Percentiles rank a stretch among this genome's conserved stretches.
Evolutionary conservation across 2,888 invertebrate species (phyloP).

Genomic region (Eupithecia subumbrata): DNA sequence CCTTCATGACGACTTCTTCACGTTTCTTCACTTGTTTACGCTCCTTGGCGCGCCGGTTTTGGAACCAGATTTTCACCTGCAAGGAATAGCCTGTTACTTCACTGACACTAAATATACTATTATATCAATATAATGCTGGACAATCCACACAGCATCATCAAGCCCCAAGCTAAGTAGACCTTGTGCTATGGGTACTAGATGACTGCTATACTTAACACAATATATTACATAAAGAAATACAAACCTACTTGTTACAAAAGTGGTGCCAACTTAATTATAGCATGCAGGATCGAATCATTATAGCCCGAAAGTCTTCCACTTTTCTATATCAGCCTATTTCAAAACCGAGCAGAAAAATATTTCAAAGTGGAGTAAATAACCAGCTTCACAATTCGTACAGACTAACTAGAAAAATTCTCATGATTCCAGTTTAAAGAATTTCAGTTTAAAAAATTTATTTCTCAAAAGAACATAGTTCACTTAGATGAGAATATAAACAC

Average conservation of each 20-base stretch:
- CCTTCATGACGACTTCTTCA: constrained; percentile 87
- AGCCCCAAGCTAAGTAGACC: no score
- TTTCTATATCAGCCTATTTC: not conserved
- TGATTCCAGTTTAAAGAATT: no score
- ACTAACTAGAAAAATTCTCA: not conserved
- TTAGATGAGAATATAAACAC: no score
- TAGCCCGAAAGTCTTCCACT: not conserved
- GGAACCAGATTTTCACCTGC: constrained; percentile 92
- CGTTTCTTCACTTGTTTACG: constrained; percentile 94
- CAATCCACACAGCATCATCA: no score
- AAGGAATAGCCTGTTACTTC: constrained; percentile 28
- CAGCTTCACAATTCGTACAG: not conserved
- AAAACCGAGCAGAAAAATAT: not conserved
- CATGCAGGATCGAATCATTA: not conserved
- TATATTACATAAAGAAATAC: not conserved
- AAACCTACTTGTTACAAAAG: not conserved
- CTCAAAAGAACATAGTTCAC: no score
- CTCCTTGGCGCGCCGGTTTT: constrained; percentile 97
- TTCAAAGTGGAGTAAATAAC: not conserved
- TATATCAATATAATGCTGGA: no score
- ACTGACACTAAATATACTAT: not conserved
- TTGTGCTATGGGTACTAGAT: no score
- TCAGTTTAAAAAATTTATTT: no score
- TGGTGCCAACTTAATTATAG: not conserved
- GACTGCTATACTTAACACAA: no score